phyloP scores from a whole-genome alignment of 2,113 vertebrate species.

The Periophthalmodon schlosseri region DNA sequence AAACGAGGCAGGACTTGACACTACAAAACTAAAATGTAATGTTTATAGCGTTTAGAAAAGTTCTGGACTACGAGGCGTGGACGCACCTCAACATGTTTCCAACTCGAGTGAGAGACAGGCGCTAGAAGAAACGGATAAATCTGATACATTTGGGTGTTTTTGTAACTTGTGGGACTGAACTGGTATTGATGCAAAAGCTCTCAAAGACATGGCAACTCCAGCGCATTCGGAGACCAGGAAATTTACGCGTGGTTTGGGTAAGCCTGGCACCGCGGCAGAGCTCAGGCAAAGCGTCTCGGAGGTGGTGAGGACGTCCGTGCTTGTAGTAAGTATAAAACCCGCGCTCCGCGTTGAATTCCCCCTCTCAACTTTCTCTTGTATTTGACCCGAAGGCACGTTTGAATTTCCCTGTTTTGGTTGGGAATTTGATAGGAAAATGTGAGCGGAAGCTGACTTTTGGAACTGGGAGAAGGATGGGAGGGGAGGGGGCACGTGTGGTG shows the following conservation, averaged over 20 bases:
- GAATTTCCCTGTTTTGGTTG: not conserved
- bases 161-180: slow-evolving; percentile 15
- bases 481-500: slow-evolving; percentile 5
- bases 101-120: slow-evolving; percentile 33
- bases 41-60: slow-evolving; percentile 13
- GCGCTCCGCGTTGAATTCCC: not conserved
- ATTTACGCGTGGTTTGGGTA: slow-evolving; percentile 91
- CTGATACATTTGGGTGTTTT: slow-evolving; percentile 19
- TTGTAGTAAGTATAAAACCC: slow-evolving; percentile 82
- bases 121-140: slow-evolving; percentile 25
- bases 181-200: slow-evolving; percentile 34
- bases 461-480: not conserved
- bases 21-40: not conserved
- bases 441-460: slow-evolving; percentile 9
- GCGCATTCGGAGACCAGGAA: slow-evolving; percentile 87
- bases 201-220: slow-evolving; percentile 65
- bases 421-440: not conserved
- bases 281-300: slow-evolving; percentile 95
- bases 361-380: not conserved
- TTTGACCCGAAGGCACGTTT: not conserved
- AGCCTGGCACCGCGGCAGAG: slow-evolving; percentile 94
- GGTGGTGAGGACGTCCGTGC: slow-evolving; percentile 91
- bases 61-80: slow-evolving; percentile 18
- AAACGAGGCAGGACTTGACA: slow-evolving; percentile 1
- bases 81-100: slow-evolving; percentile 39